Conservation (phyloP, 2,888 invertebrate species). For the Aleiodes testaceus region DNA sequence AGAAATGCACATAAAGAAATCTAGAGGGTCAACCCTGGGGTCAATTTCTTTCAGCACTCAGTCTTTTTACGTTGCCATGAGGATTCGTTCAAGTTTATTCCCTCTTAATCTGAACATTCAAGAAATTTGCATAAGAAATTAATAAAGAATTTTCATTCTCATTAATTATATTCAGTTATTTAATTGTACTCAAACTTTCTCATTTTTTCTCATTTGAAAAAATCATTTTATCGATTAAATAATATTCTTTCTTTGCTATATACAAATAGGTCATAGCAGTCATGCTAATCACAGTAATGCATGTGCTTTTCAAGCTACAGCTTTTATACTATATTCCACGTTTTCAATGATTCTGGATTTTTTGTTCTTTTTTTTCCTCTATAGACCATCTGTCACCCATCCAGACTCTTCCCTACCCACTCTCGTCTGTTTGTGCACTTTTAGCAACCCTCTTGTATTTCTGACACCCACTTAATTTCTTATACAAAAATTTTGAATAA, state of each 20-base stretch:
- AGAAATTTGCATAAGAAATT: neutral
- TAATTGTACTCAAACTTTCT: too few species aligned
- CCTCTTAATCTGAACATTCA: neutral
- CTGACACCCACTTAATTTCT: too few species aligned
- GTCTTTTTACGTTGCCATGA: neutral
- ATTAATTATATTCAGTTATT: too few species aligned
- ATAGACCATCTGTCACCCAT: neutral
- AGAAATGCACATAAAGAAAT: neutral
- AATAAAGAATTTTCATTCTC: too few species aligned
- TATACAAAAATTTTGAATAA: too few species aligned
- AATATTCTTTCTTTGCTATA: too few species aligned
- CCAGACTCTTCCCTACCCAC: too few species aligned
- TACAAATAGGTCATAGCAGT: too few species aligned
- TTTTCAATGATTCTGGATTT: neutral
- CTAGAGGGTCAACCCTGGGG: constrained; percentile 6
- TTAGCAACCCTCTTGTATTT: too few species aligned
- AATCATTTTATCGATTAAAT: too few species aligned
- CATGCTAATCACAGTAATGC: constrained; percentile 19
- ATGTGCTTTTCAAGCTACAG: constrained; percentile 17
- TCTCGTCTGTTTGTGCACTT: too few species aligned
- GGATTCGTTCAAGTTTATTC: neutral
- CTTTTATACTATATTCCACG: neutral
- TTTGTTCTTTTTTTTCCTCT: neutral
- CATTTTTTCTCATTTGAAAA: too few species aligned
- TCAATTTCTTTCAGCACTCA: neutral